Percentiles rank a stretch among this genome's conserved stretches.
phyloP scores from a whole-genome alignment of 2,888 invertebrate genomes.

The Physocephala rufipes region DNA sequence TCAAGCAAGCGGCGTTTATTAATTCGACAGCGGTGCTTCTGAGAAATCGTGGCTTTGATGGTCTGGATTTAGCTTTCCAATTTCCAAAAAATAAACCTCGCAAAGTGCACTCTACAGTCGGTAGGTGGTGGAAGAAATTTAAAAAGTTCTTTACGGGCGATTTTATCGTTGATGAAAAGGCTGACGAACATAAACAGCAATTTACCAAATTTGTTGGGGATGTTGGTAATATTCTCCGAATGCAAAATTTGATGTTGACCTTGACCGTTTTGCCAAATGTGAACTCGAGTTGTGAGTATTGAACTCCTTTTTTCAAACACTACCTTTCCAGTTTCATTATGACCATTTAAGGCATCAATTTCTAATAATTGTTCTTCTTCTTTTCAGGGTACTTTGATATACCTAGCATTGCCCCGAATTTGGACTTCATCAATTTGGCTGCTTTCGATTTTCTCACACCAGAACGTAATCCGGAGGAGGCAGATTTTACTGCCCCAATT shows the following conservation, averaged over 20 bases:
- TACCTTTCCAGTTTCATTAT: neutral
- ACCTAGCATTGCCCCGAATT: constrained; percentile 74
- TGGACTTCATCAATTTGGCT: constrained; percentile 82
- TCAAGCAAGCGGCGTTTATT: constrained; percentile 77
- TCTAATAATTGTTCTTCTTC: constrained; percentile 6
- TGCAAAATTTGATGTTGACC: constrained; percentile 73
- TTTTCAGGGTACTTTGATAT: constrained; percentile 79
- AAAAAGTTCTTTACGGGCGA: constrained; percentile 79
- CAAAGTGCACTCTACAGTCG: constrained; percentile 74
- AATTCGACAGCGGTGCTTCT: constrained; percentile 76
- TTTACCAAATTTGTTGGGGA: constrained; percentile 81
- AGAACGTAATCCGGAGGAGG: constrained; percentile 78
- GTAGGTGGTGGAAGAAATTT: constrained; percentile 76
- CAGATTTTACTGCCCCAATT: constrained; percentile 78
- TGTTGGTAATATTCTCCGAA: constrained; percentile 74
- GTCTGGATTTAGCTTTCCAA: constrained; percentile 87
- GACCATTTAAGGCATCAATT: neutral
- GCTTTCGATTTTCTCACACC: constrained; percentile 83
- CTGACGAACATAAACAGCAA: constrained; percentile 80
- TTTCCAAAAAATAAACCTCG: constrained; percentile 82
- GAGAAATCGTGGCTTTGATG: constrained; percentile 86
- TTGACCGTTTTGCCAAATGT: constrained; percentile 82
- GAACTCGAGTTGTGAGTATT: constrained; percentile 73
- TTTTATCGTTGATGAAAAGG: constrained; percentile 77
- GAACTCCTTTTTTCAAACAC: neutral